phyloP scores from a whole-genome alignment of 2,113 vertebrate genomes.

The Agapornis roseicollis region DNA sequence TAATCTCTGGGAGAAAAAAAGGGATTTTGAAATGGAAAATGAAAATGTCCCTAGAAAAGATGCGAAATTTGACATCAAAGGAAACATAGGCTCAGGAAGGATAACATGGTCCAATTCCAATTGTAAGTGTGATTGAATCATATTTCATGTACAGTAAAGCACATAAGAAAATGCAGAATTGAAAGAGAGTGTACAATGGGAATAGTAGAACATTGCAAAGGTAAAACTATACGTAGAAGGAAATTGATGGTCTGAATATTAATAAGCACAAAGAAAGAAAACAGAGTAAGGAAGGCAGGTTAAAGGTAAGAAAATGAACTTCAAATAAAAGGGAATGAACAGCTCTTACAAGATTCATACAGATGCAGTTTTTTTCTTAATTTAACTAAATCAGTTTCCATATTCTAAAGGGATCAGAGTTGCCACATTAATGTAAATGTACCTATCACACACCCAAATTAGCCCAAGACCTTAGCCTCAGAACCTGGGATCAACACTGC shows the following conservation, averaged over 20 bases:
- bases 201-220: conserved; percentile 29
- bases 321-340: background rate
- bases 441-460: background rate
- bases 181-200: background rate
- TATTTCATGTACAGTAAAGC: background rate
- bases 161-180: conserved; percentile 10
- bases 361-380: background rate
- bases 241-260: conserved; percentile 6
- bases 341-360: background rate
- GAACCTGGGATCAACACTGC: background rate
- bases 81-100: background rate
- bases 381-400: background rate
- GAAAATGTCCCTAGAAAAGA: background rate
- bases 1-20: background rate
- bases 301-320: background rate
- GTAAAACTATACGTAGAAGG: background rate
- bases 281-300: background rate
- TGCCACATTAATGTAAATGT: background rate
- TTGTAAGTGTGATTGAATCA: background rate
- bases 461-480: background rate
- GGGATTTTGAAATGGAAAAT: background rate
- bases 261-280: conserved; percentile 31
- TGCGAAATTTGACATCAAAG: background rate
- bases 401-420: background rate
- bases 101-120: background rate